Base-by-base conservation (phyloP, 2,797 vertebrate species). In the Notolepis coatsorum region DNA sequence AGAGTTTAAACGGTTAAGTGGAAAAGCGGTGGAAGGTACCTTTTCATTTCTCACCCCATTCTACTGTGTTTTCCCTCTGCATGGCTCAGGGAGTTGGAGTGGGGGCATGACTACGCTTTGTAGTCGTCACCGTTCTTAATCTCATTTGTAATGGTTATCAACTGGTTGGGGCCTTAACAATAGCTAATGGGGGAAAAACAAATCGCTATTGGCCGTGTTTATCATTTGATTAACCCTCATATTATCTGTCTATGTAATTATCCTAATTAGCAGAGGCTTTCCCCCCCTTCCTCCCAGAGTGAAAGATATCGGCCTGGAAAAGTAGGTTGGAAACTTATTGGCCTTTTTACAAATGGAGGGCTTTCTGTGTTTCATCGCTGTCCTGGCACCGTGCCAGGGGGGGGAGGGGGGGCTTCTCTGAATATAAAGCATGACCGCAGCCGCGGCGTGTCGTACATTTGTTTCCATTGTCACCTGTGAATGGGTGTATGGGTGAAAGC, bases 121-220 rank as follows among this genome's bases (percentile, higher is more conserved):
- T 87, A 89, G 82, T 87, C 77, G 86, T 84, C 75, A 83, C 83
- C 83, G 84, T 80, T 77, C 65, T 51, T 84, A 92, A 91, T 90
- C 86, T 83, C 68, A 87, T 91, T 89, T 84, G 87, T 87, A 85
- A 92, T 87, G 87, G 74, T 89, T 89, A 88, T 92, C 84, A 90
- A 64, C 81, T 24, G 76, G 78, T 81, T 65, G 62, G 83, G 84
- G 78, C 73, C 78, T 80, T 81, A 83, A 89, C 86, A 86, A 85
- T 88, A 89, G 85, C 89, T 89, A 88, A 86, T 90, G 84, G 84
- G 43, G 88, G 81, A 88, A 89, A n/a, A 91, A 90, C 88, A 90
- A 90, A 89, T 89, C 60, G 41, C 62, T 81, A 76, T 84, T 87
- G 88, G 75, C 83, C 64, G 33, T 85, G 86, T 88, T 88, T 82